Evolutionary conservation across 1,140 invertebrate species (phyloP), one percentile per base, ranked within the genome.

Genomic region (Euwallacea fornicatus): DNA sequence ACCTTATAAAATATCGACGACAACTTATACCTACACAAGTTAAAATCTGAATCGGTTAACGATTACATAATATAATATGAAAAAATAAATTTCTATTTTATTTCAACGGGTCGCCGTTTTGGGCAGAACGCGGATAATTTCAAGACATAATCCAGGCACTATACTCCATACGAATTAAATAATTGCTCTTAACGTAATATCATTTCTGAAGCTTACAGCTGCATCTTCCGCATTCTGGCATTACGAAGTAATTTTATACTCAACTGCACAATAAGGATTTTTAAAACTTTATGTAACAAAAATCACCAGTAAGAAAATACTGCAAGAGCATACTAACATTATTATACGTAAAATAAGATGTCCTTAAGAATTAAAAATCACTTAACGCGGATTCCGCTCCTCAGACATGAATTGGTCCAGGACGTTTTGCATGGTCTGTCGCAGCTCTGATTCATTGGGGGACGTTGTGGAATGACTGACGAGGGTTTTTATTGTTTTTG

Each of bases 331-430:
- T 15, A 66, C 42, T 56, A 65, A 65, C 33, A 68, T 68, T 61
- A 61, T 59, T 58, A 58, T 44, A 53, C 15, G 50, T 53, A n/a
- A 15, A 53, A 53, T n/a, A 53, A 53, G 11, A 11, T 50, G 10
- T 15, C 11, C 11, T n/a, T n/a, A 53, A 53, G 15, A 7, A 7
- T 53, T 53, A 15, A 53, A 11, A 15, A 6, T 67, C 71, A 33
- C 21, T 33, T 74, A 77, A 70, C 74, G 76, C 47, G 73, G 69
- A 66, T 73, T 76, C 43, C 76, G 81, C 72, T 87, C 85, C 62
- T 85, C 84, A 42, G 80, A 73, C 83, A 86, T 85, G 65, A 86
- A 86, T 72, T 85, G 82, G 70, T 86, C 84, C 60, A 85, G 79
- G 69, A 86, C 82, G 66, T 85, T 83, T 74, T 85, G 84, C 82